Conservation (phyloP, 2,888 invertebrate genomes). For the Mimumesa dahlbomi region DNA sequence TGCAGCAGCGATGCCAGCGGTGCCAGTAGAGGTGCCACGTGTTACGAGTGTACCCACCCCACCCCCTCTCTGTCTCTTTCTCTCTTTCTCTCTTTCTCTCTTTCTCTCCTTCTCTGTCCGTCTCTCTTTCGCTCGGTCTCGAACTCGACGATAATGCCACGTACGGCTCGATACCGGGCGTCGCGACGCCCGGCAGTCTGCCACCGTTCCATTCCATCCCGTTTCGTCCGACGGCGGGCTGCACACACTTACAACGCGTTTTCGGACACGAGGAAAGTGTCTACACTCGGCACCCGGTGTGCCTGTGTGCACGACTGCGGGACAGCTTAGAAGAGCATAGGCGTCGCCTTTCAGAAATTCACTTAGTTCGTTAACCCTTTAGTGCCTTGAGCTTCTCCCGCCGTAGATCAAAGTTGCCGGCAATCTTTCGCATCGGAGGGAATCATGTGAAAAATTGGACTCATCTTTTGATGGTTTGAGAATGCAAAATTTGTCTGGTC, state of each 20-base stretch:
- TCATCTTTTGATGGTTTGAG: no score
- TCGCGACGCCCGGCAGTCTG: constrained; percentile 78
- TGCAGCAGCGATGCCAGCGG: constrained; percentile 18
- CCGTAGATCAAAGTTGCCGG: no score
- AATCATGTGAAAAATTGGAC: no score
- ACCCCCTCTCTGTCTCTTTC: constrained; percentile 14
- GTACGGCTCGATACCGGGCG: constrained; percentile 74
- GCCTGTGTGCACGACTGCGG: neutral
- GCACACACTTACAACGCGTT: constrained; percentile 29
- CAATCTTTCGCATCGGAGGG: no score
- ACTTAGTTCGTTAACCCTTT: constrained; percentile 37
- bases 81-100: constrained; percentile 9
- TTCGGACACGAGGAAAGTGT: constrained; percentile 37
- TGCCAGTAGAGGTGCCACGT: constrained; percentile 43
- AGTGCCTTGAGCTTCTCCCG: neutral
- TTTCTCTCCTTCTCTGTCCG: constrained; percentile 9
- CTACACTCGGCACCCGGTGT: neutral
- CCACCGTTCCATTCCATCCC: constrained; percentile 69
- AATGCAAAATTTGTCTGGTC: no score
- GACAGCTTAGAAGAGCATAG: constrained; percentile 39
- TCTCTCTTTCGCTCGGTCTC: constrained; percentile 21
- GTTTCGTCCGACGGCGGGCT: constrained; percentile 54
- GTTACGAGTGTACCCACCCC: constrained; percentile 31
- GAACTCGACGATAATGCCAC: constrained; percentile 65
- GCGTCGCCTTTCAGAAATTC: constrained; percentile 32